These are phyloP conservation scores for Macroglossus sobrinus DNA, from an alignment of 2,113 vertebrate genomes.

Conservation along the genomic window DNA sequence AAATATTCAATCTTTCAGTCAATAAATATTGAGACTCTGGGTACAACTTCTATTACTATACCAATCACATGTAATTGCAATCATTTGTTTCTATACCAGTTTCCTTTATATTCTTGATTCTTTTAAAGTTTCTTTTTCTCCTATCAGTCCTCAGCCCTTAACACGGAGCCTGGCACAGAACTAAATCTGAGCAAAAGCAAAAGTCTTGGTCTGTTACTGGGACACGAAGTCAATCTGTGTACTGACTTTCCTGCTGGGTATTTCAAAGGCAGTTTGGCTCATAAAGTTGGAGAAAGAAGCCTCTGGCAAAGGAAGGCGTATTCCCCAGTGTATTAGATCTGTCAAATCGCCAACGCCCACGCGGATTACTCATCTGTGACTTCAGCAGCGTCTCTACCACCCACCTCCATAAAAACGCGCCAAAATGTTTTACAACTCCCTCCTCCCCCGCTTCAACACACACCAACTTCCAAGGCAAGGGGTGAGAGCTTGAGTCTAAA, in stretches of 20 bases:
- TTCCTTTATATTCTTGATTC: background rate
- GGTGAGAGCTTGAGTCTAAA: background rate
- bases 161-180: background rate
- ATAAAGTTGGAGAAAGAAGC: constrained; percentile 42
- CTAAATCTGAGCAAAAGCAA: background rate
- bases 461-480: background rate
- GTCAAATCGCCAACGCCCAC: constrained; percentile 50
- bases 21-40: background rate
- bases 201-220: background rate
- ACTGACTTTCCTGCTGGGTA: background rate
- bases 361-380: constrained; percentile 78
- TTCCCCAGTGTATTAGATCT: constrained; percentile 46
- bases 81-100: background rate
- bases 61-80: background rate
- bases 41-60: background rate
- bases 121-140: background rate
- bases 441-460: background rate
- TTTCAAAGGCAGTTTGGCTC: constrained; percentile 52
- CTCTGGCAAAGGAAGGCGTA: constrained; percentile 18
- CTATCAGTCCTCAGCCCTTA: background rate
- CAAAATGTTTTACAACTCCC: constrained; percentile 74
- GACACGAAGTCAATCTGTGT: background rate
- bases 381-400: constrained; percentile 72
- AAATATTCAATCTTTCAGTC: background rate
- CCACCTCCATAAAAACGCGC: constrained; percentile 70